Evolutionary conservation across 2,797 vertebrate genomes (phyloP).

Genomic region (Scolopax bukidnonensis): DNA sequence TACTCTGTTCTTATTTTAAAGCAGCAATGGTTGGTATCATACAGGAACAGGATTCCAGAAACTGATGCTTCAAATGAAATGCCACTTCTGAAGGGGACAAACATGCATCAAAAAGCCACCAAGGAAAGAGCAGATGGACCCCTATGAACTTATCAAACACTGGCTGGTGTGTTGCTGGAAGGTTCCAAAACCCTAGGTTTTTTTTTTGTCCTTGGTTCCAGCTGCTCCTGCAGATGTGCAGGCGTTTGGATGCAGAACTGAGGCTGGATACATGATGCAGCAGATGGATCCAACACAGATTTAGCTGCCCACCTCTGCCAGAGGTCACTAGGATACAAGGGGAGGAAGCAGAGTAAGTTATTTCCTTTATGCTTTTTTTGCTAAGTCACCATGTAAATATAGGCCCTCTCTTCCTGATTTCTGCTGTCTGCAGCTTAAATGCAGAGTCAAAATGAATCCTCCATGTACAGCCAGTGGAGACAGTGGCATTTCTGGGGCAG

Average conservation of each 20-base stretch:
- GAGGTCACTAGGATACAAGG: neutral
- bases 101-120: neutral
- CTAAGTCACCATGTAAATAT: neutral
- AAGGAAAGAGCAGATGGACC: neutral
- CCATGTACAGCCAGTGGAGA: neutral
- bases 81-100: neutral
- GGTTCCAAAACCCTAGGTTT: neutral
- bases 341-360: neutral
- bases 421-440: neutral
- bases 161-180: neutral
- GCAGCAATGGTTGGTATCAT: neutral
- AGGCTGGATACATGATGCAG: neutral
- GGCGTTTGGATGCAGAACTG: neutral
- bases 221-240: neutral
- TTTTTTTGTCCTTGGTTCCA: neutral
- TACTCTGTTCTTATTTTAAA: neutral
- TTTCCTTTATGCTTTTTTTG: neutral
- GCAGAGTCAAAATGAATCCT: neutral
- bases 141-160: neutral
- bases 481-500: neutral
- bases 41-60: neutral
- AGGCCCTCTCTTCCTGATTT: neutral
- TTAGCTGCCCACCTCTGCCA: neutral
- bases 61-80: neutral
- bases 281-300: neutral